Evolutionary conservation across 92 coral and sea anemone species (phyloP), one percentile per base, ranked within the genome.

Genomic region (Ricordea florida): DNA sequence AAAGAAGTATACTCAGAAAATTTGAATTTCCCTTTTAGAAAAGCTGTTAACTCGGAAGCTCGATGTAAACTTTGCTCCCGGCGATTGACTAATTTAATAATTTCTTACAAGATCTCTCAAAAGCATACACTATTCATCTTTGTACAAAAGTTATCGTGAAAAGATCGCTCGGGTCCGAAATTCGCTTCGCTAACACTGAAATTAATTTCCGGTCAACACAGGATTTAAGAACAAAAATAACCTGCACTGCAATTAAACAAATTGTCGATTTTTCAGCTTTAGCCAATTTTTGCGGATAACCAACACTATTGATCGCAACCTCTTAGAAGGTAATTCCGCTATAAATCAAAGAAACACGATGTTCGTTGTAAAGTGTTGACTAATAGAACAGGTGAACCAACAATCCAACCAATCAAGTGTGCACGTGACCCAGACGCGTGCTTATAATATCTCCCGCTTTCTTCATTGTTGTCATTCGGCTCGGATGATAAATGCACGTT

Each of bases 371-470:
- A n/a, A n/a, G 66, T 38, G 11, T 20, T 14, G 27, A 35, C 9
- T 16, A 36, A 28, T 17, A 29, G n/a, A 30, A 27, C 77, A 70
- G 77, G 66, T 70, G 77, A 26, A 15, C 10, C 25, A 38, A 70
- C 52, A 70, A 69, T 23, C 50, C 77, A 55, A 16, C 30, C 38
- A 28, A 69, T 56, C 77, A 70, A 52, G 77, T 70, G 66, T 36
- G 51, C 40, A 70, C 7, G 14, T 22, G 36, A 27, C 8, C 14
- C 15, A 5, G 27, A 55, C 56, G 28, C 40, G 53, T 35, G 64
- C 53, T 6, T 17, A 56, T 27, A 37, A 49, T n/a, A n/a, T n/a
- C 77, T 55, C 51, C 28, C 24, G 64, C 63, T 48, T 21, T 32
- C 14, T 18, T 33, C 47, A 52, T 50, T 69, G 18, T 23, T 13